Conservation (phyloP, 2,797 vertebrate genomes). For the Luscinia luscinia region DNA sequence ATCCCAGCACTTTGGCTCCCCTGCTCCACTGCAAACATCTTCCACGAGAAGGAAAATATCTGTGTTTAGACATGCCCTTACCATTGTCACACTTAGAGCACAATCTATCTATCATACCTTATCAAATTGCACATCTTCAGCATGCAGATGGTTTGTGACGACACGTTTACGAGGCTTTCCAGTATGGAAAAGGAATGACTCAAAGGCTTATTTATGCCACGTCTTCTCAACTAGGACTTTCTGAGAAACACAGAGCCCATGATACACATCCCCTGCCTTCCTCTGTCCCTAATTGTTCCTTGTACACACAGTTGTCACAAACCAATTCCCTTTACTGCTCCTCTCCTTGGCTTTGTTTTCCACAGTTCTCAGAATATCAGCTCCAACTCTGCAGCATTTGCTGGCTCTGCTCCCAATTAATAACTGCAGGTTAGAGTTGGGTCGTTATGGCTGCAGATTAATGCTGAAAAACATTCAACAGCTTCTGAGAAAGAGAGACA, state of each 20-base stretch:
- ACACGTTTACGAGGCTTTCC: conserved; percentile 23
- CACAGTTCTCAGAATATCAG: neutral
- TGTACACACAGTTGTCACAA: neutral
- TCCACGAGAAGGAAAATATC: conserved; percentile 31
- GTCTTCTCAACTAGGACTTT: neutral
- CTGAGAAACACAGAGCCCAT: neutral
- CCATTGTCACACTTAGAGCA: conserved; percentile 36
- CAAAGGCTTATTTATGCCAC: conserved; percentile 1
- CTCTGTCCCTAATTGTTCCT: neutral
- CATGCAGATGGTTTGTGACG: neutral
- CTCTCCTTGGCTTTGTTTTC: neutral
- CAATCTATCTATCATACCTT: neutral
- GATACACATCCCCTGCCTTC: neutral
- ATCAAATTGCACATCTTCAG: conserved; percentile 63
- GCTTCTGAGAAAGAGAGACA: neutral
- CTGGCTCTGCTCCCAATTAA: conserved; percentile 38
- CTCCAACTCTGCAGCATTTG: neutral
- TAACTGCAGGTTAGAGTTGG: conserved; percentile 49
- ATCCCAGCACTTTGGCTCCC: rapidly evolving
- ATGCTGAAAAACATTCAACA: conserved; percentile 54
- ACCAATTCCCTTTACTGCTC: neutral
- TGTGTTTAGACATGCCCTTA: conserved; percentile 61
- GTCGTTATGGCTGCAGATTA: conserved; percentile 56
- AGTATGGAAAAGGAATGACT: neutral
- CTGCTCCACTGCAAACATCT: neutral